Percentiles rank a stretch among this genome's conserved stretches.
Conservation (phyloP, 2,797 vertebrate species). For the Dicrostonyx torquatus region DNA sequence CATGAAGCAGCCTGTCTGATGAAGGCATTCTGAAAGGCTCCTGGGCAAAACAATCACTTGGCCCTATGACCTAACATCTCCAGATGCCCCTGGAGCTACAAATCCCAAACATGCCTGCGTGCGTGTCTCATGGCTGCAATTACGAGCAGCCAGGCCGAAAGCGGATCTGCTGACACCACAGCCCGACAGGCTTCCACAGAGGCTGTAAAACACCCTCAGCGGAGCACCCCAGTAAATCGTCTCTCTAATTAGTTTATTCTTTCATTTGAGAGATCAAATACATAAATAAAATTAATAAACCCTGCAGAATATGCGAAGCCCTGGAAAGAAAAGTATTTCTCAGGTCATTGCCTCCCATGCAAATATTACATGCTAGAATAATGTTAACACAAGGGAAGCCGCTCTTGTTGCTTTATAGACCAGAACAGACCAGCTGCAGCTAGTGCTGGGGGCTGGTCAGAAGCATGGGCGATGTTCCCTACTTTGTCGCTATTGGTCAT, state of each 20-base stretch:
- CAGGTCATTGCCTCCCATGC: constrained; percentile 81
- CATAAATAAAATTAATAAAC: constrained; percentile 82
- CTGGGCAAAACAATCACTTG: constrained; percentile 42
- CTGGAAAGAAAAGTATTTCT: constrained; percentile 81
- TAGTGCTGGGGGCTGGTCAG: not conserved
- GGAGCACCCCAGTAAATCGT: constrained; percentile 78
- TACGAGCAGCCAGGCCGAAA: constrained; percentile 79
- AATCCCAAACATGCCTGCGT: constrained; percentile 38
- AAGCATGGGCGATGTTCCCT: not conserved
- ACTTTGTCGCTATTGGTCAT: not conserved
- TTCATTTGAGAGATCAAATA: constrained; percentile 80
- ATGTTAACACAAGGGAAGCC: constrained; percentile 75
- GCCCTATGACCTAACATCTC: constrained; percentile 78
- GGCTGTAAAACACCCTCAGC: constrained; percentile 61
- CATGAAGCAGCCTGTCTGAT: not conserved
- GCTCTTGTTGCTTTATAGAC: constrained; percentile 51
- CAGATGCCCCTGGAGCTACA: constrained; percentile 37
- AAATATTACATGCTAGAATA: constrained; percentile 74
- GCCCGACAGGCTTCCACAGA: constrained; percentile 65
- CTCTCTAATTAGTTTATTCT: constrained; percentile 85
- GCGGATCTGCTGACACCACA: constrained; percentile 54
- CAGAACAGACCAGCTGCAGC: not conserved
- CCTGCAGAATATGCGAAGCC: constrained; percentile 62
- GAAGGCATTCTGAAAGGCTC: not conserved
- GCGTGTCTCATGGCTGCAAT: constrained; percentile 75